These are phyloP conservation scores for Dendrocopos noguchii DNA, from an alignment of 2,113 vertebrate genomes.

Conservation along the genomic window DNA sequence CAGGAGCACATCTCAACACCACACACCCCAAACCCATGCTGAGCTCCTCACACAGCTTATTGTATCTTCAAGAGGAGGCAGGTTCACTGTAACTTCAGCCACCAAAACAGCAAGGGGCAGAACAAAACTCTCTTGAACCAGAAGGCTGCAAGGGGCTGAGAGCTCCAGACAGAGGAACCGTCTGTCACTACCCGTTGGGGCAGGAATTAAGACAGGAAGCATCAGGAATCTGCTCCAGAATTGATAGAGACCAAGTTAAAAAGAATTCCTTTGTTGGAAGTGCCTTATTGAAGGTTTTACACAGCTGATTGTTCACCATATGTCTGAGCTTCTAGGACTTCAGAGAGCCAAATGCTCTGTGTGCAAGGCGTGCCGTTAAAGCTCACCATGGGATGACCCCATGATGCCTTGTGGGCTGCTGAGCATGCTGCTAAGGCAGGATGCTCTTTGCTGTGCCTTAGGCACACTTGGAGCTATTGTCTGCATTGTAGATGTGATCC, in stretches of 20 bases:
- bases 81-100: background rate
- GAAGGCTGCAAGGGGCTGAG: background rate
- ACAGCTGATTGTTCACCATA: background rate
- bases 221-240: conserved; percentile 22
- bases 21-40: background rate
- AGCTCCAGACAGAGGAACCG: background rate
- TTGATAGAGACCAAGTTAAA: background rate
- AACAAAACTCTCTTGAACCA: background rate
- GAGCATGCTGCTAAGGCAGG: background rate
- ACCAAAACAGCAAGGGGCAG: background rate
- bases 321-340: background rate
- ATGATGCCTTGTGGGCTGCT: background rate
- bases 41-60: background rate
- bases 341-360: background rate
- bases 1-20: background rate
- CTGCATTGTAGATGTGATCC: background rate
- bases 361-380: background rate
- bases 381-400: background rate
- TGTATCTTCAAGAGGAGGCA: background rate
- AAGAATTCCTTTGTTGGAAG: conserved; percentile 20
- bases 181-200: background rate
- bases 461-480: background rate
- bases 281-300: background rate
- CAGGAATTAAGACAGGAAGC: conserved; percentile 22
- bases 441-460: background rate